Evolutionary conservation across 1,140 invertebrate genomes (phyloP), one percentile per base, ranked within the genome.

Genomic region (Xylocopa sonorina): DNA sequence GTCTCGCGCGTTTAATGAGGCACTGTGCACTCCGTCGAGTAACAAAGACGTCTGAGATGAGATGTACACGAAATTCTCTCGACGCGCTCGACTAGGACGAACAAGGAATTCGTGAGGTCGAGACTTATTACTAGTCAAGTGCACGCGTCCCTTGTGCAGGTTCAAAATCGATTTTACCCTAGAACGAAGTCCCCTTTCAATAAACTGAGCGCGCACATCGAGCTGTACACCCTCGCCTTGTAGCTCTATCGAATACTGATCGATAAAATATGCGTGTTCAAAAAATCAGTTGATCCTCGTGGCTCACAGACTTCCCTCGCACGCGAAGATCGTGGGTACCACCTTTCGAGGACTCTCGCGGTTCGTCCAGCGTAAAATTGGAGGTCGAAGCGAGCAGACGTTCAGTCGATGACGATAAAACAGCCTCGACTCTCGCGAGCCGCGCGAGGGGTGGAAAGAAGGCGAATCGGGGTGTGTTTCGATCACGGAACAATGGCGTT

Each of bases 341-440:
- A n/a, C n/a, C n/a, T n/a, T n/a, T 24, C 51, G 51, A 53, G 24
- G 51, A 24, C 21, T 53, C 69, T 10, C 12, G 48, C 55, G 68
- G 73, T 73, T 58, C 57, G 69, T 74, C 63, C 69, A 46, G 55
- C 50, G 58, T 64, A 57, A 80, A 64, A 75, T 82, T 66, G 43
- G 16, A 74, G 53, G 69, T 74, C 57, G 48, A 58, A 60, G 34
- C 27, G 74, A 24, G 18, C 69, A 27, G 41, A 10, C 6, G 34
- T 48, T 55, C 24, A 1, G 18, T 14, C 43, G 41, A 60, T n/a
- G n/a, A n/a, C 68, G 68, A 58, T 29, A 38, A 53, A 68, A 68
- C 50, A 68, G 32, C 38, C 48, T 24, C 48, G 48, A 48, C n/a
- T 29, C 16, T 24, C 50, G n/a, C 64, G 21, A 21, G 5, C n/a